Evolutionary conservation across 2,888 invertebrate species (phyloP).

Genomic region (Sinotaia quadrata): DNA sequence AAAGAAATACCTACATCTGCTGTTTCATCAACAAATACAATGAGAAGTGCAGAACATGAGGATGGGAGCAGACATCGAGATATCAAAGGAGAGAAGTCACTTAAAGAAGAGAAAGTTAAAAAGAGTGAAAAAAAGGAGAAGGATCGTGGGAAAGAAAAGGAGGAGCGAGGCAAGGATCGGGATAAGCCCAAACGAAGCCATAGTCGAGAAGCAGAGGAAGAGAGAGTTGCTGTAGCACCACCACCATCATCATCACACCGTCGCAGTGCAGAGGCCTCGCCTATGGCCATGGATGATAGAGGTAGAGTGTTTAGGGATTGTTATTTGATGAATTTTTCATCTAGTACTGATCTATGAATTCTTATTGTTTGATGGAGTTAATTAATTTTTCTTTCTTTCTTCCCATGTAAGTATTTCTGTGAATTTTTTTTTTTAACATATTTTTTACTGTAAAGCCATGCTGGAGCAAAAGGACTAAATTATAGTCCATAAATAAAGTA

Average conservation of each 20-base stretch:
- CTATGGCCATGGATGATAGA: constrained; percentile 62
- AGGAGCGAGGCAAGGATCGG: constrained; percentile 27
- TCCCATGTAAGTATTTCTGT: too few species aligned
- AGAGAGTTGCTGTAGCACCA: constrained; percentile 40
- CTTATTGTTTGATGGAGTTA: not conserved
- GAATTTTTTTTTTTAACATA: too few species aligned
- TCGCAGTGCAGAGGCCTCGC: constrained; percentile 57
- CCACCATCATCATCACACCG: constrained; percentile 40
- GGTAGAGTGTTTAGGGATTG: constrained; percentile 43
- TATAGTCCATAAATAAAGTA: too few species aligned
- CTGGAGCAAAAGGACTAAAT: too few species aligned
- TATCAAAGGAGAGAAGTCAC: constrained; percentile 26
- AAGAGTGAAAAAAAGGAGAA: constrained; percentile 39
- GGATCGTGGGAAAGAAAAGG: constrained; percentile 33
- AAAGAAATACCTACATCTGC: too few species aligned
- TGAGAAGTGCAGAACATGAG: not conserved
- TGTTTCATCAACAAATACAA: too few species aligned
- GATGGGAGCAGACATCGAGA: constrained; percentile 11
- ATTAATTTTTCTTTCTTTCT: not conserved
- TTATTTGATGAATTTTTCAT: not conserved
- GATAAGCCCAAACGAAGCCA: constrained; percentile 41
- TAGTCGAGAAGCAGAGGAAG: constrained; percentile 40
- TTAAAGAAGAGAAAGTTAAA: constrained; percentile 35
- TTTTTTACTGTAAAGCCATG: too few species aligned
- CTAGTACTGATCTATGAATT: not conserved